Percentiles rank a stretch among this genome's conserved stretches.
Evolutionary conservation across 2,888 invertebrate species (phyloP).

Genomic region (Ophion slaviceki): DNA sequence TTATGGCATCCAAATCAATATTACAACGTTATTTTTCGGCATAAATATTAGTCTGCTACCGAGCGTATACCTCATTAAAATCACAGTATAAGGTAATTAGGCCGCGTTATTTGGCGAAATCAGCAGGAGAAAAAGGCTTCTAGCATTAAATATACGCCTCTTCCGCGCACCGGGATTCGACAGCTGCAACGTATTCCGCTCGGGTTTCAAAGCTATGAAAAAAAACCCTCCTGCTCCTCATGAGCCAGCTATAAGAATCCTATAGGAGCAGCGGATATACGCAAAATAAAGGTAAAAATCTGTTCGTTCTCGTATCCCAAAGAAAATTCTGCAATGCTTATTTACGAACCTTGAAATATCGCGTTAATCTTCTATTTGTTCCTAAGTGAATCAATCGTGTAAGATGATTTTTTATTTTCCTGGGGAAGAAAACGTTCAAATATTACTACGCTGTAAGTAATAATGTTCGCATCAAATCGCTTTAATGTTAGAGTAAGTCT

Average conservation of each 20-base stretch:
- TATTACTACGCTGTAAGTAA: no score
- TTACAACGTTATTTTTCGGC: no score
- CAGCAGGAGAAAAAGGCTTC: no score
- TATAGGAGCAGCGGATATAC: slow-evolving; percentile 7
- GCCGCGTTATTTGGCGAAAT: no score
- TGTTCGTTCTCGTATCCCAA: background rate
- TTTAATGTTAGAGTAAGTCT: no score
- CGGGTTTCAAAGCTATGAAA: slow-evolving; percentile 47
- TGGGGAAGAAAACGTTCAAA: no score
- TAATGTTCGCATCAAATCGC: no score
- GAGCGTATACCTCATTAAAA: slow-evolving; percentile 5
- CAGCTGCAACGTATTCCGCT: slow-evolving; percentile 57
- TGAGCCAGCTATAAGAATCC: slow-evolving; percentile 9
- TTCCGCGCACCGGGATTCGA: slow-evolving; percentile 51
- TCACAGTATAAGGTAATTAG: slow-evolving; percentile 7
- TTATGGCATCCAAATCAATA: background rate
- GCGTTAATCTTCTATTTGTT: background rate
- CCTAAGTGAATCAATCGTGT: no score
- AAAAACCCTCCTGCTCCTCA: slow-evolving; percentile 48
- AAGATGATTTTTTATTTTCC: no score
- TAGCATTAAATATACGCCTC: background rate
- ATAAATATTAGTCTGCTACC: background rate
- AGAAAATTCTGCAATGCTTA: slow-evolving; percentile 60
- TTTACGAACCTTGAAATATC: slow-evolving; percentile 43
- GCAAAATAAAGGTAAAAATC: slow-evolving; percentile 19